A percentile compares a stretch with the other conserved stretches of the same genome.
These are phyloP conservation scores for Aspiorhynchus laticeps DNA, from an alignment of 2,113 vertebrate species.

Conservation along the genomic window DNA sequence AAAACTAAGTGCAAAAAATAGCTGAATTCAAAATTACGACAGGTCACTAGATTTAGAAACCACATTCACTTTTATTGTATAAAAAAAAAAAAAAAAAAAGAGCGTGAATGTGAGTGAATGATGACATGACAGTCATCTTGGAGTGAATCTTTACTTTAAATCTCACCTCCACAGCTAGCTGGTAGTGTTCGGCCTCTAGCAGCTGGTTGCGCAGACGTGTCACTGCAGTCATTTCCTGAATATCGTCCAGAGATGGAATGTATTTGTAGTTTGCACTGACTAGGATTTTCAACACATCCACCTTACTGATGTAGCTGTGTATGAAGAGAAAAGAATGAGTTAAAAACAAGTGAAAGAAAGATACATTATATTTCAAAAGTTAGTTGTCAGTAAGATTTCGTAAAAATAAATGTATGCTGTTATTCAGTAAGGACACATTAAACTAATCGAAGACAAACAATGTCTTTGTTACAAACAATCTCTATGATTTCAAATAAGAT, in stretches of 20 bases:
- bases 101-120: neutral
- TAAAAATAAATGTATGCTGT: neutral
- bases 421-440: neutral
- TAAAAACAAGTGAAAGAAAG: neutral
- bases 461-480: neutral
- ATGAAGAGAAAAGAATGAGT: neutral
- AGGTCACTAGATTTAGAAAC: neutral
- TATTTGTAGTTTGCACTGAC: conserved; percentile 91
- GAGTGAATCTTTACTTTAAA: neutral
- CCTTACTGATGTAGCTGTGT: conserved; percentile 94
- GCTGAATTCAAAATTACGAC: neutral
- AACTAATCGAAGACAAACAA: neutral
- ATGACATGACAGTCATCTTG: neutral
- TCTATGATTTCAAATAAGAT: neutral
- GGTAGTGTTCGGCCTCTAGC: conserved; percentile 93
- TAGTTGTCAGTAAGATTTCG: too few relatives aligned
- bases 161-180: conserved; percentile 92
- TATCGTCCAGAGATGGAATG: conserved; percentile 92
- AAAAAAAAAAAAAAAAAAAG: neutral
- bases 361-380: too few relatives aligned
- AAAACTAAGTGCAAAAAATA: neutral
- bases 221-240: conserved; percentile 87
- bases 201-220: conserved; percentile 90
- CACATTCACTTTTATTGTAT: neutral
- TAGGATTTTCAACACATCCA: conserved; percentile 93